Percentiles rank a stretch among this genome's conserved stretches.
phyloP scores from a whole-genome alignment of 2,113 vertebrate species.

The Cyprinus carpio region DNA sequence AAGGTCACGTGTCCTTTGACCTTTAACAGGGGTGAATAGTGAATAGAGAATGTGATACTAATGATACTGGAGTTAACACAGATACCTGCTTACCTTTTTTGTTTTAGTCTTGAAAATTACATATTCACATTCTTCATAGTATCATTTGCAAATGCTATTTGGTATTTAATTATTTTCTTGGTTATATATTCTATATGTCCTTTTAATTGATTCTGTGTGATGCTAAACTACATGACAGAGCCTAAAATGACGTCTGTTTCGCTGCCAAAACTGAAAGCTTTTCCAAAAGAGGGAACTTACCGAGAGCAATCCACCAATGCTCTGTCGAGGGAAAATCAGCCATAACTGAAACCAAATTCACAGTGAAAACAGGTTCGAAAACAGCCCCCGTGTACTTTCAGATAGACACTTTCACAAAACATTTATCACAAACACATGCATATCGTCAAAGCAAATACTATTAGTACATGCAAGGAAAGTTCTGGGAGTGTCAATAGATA shows the following conservation, averaged over 20 bases:
- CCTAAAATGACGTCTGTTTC: background rate
- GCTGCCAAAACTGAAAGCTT: background rate
- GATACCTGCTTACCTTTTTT: no score
- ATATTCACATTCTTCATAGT: no score
- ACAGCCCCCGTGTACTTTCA: background rate
- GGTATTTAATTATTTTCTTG: background rate
- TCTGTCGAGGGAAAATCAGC: slow-evolving; percentile 74
- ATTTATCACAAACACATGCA: background rate
- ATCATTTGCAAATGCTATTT: no score
- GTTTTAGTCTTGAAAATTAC: no score
- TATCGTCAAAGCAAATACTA: background rate
- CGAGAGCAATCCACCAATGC: slow-evolving; percentile 80
- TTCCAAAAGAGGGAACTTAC: slow-evolving; percentile 59
- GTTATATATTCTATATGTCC: background rate
- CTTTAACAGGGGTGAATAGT: no score
- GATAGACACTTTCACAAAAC: background rate
- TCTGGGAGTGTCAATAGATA: no score
- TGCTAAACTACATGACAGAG: background rate
- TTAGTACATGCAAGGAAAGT: background rate
- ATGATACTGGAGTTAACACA: no score
- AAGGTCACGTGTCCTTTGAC: no score
- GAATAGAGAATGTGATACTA: no score
- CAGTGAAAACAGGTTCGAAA: background rate
- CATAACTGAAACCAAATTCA: slow-evolving; percentile 61
- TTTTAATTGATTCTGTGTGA: background rate